These are phyloP conservation scores for Yponomeuta plumbellus DNA, from an alignment of 2,888 invertebrate genomes.

Conservation along the genomic window DNA sequence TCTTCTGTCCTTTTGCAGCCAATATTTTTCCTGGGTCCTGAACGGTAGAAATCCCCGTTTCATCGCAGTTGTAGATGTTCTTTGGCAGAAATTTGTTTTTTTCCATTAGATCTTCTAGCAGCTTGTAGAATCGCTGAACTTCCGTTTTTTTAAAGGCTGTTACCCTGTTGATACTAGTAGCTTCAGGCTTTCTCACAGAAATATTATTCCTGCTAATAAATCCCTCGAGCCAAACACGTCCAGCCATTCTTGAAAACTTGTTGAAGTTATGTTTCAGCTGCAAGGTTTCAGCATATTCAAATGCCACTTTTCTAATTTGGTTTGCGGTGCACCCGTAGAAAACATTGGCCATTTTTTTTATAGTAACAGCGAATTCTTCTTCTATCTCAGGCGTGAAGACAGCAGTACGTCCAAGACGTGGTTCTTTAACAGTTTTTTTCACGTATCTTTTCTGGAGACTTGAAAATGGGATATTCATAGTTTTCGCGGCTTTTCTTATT, in stretches of 20 bases:
- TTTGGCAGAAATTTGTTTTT: constrained; percentile 17
- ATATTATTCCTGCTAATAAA: constrained; percentile 28
- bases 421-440: constrained; percentile 18
- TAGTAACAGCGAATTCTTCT: constrained; percentile 25
- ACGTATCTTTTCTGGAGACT: constrained; percentile 1
- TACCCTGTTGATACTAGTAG: constrained; percentile 30
- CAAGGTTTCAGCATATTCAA: constrained; percentile 25
- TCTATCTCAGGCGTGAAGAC: constrained; percentile 28
- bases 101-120: constrained; percentile 23
- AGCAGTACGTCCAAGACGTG: constrained; percentile 30
- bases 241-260: constrained; percentile 26
- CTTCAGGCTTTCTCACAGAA: constrained; percentile 32
- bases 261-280: constrained; percentile 24
- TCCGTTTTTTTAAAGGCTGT: constrained; percentile 28
- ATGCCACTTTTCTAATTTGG: constrained; percentile 27
- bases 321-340: constrained; percentile 30
- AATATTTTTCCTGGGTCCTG: constrained; percentile 17
- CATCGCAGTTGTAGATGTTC: constrained; percentile 18
- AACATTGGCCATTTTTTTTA: constrained; percentile 30
- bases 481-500: background rate
- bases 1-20: constrained; percentile 23
- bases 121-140: constrained; percentile 26
- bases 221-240: constrained; percentile 27
- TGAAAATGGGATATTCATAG: too few species aligned
- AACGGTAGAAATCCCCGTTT: constrained; percentile 18